Evolutionary conservation across 2,113 vertebrate genomes (phyloP).

Genomic region (Pycnonotus jocosus): DNA sequence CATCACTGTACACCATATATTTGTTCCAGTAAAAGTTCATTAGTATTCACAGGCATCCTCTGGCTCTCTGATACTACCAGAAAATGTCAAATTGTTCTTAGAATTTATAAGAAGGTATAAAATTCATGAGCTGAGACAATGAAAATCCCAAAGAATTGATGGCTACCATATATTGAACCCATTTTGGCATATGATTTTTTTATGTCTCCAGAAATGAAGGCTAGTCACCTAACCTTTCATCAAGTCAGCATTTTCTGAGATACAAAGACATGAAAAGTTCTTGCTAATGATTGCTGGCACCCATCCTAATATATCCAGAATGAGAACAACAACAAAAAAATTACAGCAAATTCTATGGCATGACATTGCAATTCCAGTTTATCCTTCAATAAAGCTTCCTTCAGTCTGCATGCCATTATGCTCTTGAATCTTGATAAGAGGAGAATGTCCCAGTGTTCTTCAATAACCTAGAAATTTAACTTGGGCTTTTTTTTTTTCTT

Average conservation of each 20-base stretch:
- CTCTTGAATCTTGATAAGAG: not conserved
- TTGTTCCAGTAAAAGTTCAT: constrained; percentile 4
- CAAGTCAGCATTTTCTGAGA: not conserved
- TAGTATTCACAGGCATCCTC: not conserved
- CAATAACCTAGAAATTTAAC: not conserved
- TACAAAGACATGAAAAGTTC: not conserved
- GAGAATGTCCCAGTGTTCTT: not conserved
- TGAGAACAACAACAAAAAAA: not conserved
- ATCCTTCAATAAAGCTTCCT: not conserved
- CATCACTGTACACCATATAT: not conserved
- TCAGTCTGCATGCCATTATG: not conserved
- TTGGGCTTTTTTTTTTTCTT: not conserved
- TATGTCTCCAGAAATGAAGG: not conserved
- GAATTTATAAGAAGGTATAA: constrained; percentile 48
- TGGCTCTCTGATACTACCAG: not conserved
- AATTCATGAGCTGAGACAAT: constrained; percentile 44
- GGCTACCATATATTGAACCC: not conserved
- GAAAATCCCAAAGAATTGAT: constrained; percentile 40
- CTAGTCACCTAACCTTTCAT: not conserved
- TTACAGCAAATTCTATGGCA: not conserved
- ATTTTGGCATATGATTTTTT: constrained; percentile 12
- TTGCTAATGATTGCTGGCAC: not conserved
- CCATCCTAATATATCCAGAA: not conserved
- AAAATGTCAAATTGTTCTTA: constrained; percentile 53
- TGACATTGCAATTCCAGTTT: not conserved